Evolutionary conservation across 30 jellyfish, hydroid and myxozoan species (phyloP).

Genomic region (Turritopsis rubra): DNA sequence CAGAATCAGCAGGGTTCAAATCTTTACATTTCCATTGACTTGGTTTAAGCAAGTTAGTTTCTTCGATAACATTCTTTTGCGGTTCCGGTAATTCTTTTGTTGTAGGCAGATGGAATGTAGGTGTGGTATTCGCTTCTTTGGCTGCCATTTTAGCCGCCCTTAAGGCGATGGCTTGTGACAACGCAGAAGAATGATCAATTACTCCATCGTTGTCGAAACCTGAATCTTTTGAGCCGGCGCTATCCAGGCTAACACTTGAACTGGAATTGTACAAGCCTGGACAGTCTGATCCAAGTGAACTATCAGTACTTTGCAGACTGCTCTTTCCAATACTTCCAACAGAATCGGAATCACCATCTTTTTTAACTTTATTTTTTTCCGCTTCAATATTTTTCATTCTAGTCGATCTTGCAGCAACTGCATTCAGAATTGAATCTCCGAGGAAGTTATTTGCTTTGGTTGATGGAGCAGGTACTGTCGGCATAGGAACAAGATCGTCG

Average conservation of each 20-base stretch:
- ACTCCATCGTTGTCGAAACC: slow-evolving; percentile 83
- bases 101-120: slow-evolving; percentile 13
- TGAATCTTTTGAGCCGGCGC: slow-evolving; percentile 76
- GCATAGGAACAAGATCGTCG: not conserved
- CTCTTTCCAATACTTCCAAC: slow-evolving; percentile 3
- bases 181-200: slow-evolving; percentile 73
- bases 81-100: slow-evolving; percentile 35
- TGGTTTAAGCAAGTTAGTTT: slow-evolving; percentile 32
- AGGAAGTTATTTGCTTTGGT: not conserved
- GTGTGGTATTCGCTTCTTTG: slow-evolving; percentile 23
- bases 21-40: slow-evolving; percentile 27
- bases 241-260: slow-evolving; percentile 76
- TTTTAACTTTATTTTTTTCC: slow-evolving; percentile 32
- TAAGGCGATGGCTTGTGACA: slow-evolving; percentile 84
- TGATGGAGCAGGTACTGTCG: slow-evolving; percentile 30
- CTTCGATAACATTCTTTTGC: slow-evolving; percentile 17
- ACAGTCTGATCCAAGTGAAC: slow-evolving; percentile 48
- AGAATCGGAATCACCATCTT: slow-evolving; percentile 18
- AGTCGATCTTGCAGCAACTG: slow-evolving; percentile 58
- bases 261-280: slow-evolving; percentile 63
- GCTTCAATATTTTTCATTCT: slow-evolving; percentile 43
- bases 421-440: slow-evolving; percentile 40
- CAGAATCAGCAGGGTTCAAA: not conserved
- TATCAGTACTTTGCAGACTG: slow-evolving; percentile 8
- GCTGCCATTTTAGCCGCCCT: slow-evolving; percentile 74